phyloP scores from a whole-genome alignment of 2,113 vertebrate genomes.

The Dolichallabes microphthalmus region DNA sequence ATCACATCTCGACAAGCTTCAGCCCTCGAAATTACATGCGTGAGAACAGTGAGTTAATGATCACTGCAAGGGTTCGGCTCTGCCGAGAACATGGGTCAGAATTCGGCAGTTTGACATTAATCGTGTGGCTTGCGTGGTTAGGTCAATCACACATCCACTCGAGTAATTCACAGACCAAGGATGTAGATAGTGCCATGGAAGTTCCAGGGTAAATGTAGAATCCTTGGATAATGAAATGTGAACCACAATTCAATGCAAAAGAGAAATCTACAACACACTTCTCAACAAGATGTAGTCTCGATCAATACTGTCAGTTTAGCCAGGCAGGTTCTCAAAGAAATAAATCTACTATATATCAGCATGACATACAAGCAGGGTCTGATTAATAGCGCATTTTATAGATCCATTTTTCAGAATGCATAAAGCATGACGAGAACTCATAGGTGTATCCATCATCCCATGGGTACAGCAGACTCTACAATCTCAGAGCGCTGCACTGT shows the following conservation, averaged over 20 bases:
- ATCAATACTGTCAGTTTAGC: constrained; percentile 32
- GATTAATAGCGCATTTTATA: constrained; percentile 56
- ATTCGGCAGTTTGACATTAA: constrained; percentile 35
- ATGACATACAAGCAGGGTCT: constrained; percentile 33
- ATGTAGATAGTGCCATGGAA: background rate
- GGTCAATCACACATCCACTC: constrained; percentile 12
- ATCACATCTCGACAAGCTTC: constrained; percentile 14
- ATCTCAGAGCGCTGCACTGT: constrained; percentile 21
- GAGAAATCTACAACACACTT: background rate
- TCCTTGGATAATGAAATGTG: background rate
- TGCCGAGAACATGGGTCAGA: constrained; percentile 28
- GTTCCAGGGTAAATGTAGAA: background rate
- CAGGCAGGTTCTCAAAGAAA: constrained; percentile 9
- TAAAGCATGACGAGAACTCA: constrained; percentile 47
- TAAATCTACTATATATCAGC: constrained; percentile 34
- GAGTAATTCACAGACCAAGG: constrained; percentile 2
- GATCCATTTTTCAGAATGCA: constrained; percentile 52
- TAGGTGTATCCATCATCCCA: constrained; percentile 49
- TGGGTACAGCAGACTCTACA: constrained; percentile 33
- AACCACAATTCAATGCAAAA: background rate
- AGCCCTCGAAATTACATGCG: constrained; percentile 34
- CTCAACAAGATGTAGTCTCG: constrained; percentile 29
- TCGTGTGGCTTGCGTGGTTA: background rate
- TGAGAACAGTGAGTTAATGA: constrained; percentile 40
- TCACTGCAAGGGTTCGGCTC: constrained; percentile 28